Percentiles rank a stretch among this genome's conserved stretches.
Evolutionary conservation across 2,797 vertebrate species (phyloP).

Genomic region (Pelochelys cantorii): DNA sequence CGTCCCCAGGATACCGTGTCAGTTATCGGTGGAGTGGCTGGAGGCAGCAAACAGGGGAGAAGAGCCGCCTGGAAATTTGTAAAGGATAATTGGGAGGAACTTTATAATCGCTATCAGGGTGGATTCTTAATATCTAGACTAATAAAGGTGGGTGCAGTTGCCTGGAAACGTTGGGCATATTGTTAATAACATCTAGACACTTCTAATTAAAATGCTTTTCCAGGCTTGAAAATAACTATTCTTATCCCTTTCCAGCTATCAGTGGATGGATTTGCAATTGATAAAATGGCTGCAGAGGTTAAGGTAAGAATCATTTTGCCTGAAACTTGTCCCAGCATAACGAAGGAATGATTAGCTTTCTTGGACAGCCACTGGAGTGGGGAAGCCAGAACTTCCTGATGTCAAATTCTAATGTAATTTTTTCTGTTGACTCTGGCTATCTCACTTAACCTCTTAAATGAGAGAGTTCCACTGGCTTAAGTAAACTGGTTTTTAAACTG

Average conservation of each 20-base stretch:
- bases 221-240: neutral
- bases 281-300: constrained; percentile 97
- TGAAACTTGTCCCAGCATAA: neutral
- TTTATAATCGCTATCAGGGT: constrained; percentile 97
- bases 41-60: constrained; percentile 94
- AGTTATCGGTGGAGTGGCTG: constrained; percentile 96
- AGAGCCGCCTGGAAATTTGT: constrained; percentile 98
- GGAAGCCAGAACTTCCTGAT: neutral
- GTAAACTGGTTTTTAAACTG: neutral
- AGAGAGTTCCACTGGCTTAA: rapidly evolving
- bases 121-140: constrained; percentile 98
- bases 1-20: constrained; percentile 99
- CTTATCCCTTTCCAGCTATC: constrained; percentile 84
- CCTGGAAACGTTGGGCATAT: neutral
- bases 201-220: neutral
- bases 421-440: neutral
- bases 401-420: neutral
- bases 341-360: neutral
- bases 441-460: neutral
- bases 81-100: constrained; percentile 97
- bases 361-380: neutral
- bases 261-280: constrained; percentile 95
- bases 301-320: constrained; percentile 86
- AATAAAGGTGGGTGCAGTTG: constrained; percentile 89
- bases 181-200: rapidly evolving